A percentile compares a stretch with the other conserved stretches of the same genome.
Evolutionary conservation across 1,140 invertebrate species (phyloP).

Genomic region (Drosophila repletoides): DNA sequence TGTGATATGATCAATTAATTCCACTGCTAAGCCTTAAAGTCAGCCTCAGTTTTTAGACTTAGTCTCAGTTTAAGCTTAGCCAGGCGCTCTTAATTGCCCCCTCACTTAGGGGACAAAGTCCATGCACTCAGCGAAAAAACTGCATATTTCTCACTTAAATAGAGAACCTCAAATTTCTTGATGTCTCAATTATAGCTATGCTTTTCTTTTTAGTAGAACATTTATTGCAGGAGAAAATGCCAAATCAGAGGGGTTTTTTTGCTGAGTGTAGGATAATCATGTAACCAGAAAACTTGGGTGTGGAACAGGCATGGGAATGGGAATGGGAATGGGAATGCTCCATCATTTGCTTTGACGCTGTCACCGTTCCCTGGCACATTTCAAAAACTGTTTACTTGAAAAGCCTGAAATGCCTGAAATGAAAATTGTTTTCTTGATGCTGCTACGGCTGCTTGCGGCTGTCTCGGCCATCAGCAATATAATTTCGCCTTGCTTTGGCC

Average conservation of each 20-base stretch:
- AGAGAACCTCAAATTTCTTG: no score
- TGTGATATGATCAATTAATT: constrained; percentile 76
- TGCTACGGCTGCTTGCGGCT: constrained; percentile 23
- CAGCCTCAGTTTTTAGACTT: constrained; percentile 7
- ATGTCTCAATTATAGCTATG: no score
- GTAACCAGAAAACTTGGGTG: no score
- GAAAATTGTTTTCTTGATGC: constrained; percentile 72
- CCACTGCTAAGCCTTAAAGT: constrained; percentile 58
- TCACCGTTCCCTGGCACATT: constrained; percentile 44
- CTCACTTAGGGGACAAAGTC: constrained; percentile 37
- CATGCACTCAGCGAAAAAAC: no score
- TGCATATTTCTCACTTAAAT: no score
- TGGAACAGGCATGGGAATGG: neutral
- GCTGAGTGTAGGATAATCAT: no score
- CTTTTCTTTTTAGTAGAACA: no score
- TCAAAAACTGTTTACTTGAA: constrained; percentile 62
- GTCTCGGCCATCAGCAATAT: constrained; percentile 61
- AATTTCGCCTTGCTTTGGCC: constrained; percentile 58
- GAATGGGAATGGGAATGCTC: neutral
- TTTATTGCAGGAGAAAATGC: neutral
- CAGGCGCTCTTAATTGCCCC: constrained; percentile 53
- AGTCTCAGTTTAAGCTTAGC: neutral
- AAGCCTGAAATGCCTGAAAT: constrained; percentile 61
- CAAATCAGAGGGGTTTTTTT: no score
- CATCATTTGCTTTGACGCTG: constrained; percentile 59